Evolutionary conservation across 2,113 vertebrate species (phyloP).

Genomic region (Amblyornis subalaris): DNA sequence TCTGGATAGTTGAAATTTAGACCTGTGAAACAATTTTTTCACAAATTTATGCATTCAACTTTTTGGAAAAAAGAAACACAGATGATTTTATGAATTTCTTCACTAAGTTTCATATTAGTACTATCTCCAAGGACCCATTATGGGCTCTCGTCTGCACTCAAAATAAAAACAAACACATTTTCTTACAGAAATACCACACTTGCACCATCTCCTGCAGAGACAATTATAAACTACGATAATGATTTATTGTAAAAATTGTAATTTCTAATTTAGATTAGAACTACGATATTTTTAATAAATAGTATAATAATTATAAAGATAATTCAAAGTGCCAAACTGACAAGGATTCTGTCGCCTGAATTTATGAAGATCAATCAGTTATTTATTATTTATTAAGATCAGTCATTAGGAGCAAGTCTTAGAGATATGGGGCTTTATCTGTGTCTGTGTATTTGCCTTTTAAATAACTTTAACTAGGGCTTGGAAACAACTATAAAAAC

Average conservation of each 20-base stretch:
- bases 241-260: background rate
- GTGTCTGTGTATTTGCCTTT: background rate
- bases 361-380: background rate
- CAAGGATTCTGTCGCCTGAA: background rate
- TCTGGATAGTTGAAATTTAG: background rate
- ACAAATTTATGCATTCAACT: background rate
- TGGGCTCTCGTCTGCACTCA: background rate
- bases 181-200: background rate
- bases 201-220: background rate
- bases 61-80: rapidly evolving
- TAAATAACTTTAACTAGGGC: background rate
- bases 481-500: background rate
- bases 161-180: slow-evolving; percentile 10
- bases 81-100: background rate
- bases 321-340: background rate
- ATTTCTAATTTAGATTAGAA: slow-evolving; percentile 8
- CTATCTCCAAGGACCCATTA: background rate
- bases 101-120: background rate
- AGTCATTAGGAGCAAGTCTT: background rate
- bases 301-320: background rate
- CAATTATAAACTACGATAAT: background rate
- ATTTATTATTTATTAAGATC: background rate
- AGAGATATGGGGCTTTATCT: background rate
- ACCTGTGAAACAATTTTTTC: background rate
- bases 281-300: background rate